phyloP scores from a whole-genome alignment of 1,140 invertebrate species.

The Meloidogyne hapla region DNA sequence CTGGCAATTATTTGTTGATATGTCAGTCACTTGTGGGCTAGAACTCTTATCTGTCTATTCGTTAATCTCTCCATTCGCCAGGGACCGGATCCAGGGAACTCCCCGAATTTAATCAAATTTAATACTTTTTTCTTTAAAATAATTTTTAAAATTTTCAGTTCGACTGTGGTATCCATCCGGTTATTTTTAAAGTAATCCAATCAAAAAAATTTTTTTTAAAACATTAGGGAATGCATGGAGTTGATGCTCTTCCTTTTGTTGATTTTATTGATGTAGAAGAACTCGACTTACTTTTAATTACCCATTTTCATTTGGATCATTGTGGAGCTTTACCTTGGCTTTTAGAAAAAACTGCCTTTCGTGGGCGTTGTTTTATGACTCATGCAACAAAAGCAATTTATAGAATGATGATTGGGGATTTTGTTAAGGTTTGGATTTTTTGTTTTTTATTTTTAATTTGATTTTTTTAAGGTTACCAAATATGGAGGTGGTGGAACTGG shows the following conservation, averaged over 20 bases:
- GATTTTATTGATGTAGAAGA: slow-evolving; percentile 95
- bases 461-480: slow-evolving; percentile 35
- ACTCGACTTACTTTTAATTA: slow-evolving; percentile 82
- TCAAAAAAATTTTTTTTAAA: not conserved
- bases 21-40: too few relatives aligned
- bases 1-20: too few relatives aligned
- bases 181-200: not conserved
- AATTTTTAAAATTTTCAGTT: slow-evolving; percentile 68
- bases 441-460: slow-evolving; percentile 14
- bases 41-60: too few relatives aligned
- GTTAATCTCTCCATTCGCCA: too few relatives aligned
- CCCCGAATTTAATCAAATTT: not conserved
- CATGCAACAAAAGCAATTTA: slow-evolving; percentile 99
- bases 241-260: slow-evolving; percentile 95
- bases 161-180: slow-evolving; percentile 96
- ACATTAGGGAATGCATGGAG: slow-evolving; percentile 78
- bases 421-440: slow-evolving; percentile 88
- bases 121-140: slow-evolving; percentile 18
- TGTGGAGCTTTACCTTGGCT: slow-evolving; percentile 98
- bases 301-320: slow-evolving; percentile 90
- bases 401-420: slow-evolving; percentile 95
- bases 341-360: slow-evolving; percentile 89
- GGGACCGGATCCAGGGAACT: too few relatives aligned
- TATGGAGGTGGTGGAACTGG: slow-evolving; percentile 74
- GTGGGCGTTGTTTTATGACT: slow-evolving; percentile 89